These are phyloP conservation scores for Reticulitermes speratus DNA, from an alignment of 1,140 invertebrate genomes.

Conservation along the genomic window DNA sequence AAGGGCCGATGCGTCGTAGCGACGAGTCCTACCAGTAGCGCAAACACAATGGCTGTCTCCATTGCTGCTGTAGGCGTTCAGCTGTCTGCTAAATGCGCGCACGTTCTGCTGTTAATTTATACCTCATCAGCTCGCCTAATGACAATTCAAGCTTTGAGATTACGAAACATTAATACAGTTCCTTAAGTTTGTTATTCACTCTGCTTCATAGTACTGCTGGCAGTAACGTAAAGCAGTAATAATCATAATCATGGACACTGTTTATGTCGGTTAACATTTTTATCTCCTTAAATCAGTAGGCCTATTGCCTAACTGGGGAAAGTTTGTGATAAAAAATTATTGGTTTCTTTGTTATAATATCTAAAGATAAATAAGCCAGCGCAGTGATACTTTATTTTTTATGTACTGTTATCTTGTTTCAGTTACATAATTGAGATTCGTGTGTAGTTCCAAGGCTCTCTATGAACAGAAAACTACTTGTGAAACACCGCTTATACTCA, in stretches of 20 bases:
- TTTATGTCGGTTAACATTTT: no score
- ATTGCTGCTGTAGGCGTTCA: not conserved
- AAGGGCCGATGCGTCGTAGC: not conserved
- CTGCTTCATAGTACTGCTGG: not conserved
- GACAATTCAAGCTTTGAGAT: not conserved
- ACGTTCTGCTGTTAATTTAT: not conserved
- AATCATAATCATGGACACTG: not conserved
- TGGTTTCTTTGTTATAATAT: no score
- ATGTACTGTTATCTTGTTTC: no score
- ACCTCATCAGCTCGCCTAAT: not conserved
- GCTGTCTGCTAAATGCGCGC: not conserved
- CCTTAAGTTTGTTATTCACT: not conserved
- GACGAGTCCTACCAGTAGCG: not conserved
- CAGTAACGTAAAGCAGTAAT: not conserved
- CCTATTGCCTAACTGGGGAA: no score
- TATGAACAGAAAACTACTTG: no score
- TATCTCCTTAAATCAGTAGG: no score
- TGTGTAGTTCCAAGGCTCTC: no score
- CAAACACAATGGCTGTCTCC: not conserved
- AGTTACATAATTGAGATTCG: no score
- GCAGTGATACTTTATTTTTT: no score
- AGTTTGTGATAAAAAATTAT: no score
- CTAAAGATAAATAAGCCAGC: no score
- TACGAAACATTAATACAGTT: not conserved
- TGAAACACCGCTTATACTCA: no score